These are phyloP conservation scores for Anneissia japonica DNA, from an alignment of 35 echinoderm and acorn worm species.

Conservation along the genomic window DNA sequence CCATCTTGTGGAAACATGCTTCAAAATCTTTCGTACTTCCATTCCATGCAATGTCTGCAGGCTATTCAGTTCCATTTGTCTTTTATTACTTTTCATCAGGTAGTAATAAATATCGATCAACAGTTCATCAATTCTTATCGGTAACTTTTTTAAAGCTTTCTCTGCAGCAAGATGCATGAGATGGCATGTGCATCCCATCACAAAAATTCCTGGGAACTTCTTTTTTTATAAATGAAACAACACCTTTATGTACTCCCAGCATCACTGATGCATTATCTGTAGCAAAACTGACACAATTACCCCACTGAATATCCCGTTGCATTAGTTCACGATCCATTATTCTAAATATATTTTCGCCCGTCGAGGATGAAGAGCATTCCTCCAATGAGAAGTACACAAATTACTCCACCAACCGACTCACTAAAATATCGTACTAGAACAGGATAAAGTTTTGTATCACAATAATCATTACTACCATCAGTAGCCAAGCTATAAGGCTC, in stretches of 20 bases:
- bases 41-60: conserved; percentile 31
- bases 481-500: conserved; percentile 51
- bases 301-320: conserved; percentile 27
- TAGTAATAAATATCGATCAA: conserved; percentile 51
- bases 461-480: conserved; percentile 53
- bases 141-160: conserved; percentile 22
- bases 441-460: conserved; percentile 41
- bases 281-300: conserved; percentile 30
- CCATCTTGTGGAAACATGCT: conserved; percentile 42
- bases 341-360: conserved; percentile 54
- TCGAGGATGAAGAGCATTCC: conserved; percentile 38
- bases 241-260: conserved; percentile 31
- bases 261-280: conserved; percentile 53
- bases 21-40: conserved; percentile 37
- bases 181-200: conserved; percentile 65
- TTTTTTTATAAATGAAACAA: conserved; percentile 31
- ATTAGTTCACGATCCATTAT: conserved; percentile 38
- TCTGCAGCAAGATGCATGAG: conserved; percentile 53
- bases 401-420: conserved; percentile 10
- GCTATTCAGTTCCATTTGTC: conserved; percentile 33
- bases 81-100: conserved; percentile 53
- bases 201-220: conserved; percentile 27
- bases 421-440: conserved; percentile 43
- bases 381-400: conserved; percentile 35
- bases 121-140: conserved; percentile 28